These are phyloP conservation scores for Elephantulus edwardii DNA, from an alignment of 2,113 vertebrate genomes.

Conservation along the genomic window DNA sequence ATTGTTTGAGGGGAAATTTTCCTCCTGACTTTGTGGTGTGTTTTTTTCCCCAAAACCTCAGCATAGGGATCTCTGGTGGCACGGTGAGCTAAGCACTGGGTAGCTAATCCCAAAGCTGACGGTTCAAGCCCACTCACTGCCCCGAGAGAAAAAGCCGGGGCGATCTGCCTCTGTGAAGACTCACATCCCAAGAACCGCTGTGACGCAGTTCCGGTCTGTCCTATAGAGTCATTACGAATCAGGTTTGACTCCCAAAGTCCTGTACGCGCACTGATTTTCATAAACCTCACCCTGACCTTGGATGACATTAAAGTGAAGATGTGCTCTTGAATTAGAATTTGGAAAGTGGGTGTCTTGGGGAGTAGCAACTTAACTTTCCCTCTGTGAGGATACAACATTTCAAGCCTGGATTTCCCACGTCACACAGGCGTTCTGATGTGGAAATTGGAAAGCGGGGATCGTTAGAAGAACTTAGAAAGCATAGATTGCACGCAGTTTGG, in stretches of 20 bases:
- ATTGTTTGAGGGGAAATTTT: neutral
- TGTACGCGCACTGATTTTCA: neutral
- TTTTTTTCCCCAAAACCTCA: too few species aligned
- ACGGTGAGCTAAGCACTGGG: too few species aligned
- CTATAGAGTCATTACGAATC: too few species aligned
- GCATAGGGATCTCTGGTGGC: too few species aligned
- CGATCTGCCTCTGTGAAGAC: too few species aligned
- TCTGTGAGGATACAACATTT: neutral
- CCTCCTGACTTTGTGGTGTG: neutral
- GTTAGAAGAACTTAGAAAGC: conserved; percentile 22
- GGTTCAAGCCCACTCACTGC: too few species aligned
- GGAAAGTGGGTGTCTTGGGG: conserved; percentile 25
- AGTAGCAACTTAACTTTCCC: conserved; percentile 47
- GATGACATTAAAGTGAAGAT: conserved; percentile 3
- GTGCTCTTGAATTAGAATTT: conserved; percentile 9
- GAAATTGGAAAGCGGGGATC: conserved; percentile 17
- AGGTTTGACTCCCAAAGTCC: too few species aligned
- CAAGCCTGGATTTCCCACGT: neutral
- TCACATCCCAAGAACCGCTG: too few species aligned
- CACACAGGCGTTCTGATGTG: conserved; percentile 1
- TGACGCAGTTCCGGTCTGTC: too few species aligned
- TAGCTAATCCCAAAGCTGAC: too few species aligned
- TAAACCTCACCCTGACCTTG: neutral
- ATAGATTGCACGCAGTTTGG: conserved; percentile 16
- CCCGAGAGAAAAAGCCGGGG: too few species aligned